Evolutionary conservation across 30 jellyfish, hydroid and myxozoan genomes (phyloP).

Genomic region (Hydractinia echinata): DNA sequence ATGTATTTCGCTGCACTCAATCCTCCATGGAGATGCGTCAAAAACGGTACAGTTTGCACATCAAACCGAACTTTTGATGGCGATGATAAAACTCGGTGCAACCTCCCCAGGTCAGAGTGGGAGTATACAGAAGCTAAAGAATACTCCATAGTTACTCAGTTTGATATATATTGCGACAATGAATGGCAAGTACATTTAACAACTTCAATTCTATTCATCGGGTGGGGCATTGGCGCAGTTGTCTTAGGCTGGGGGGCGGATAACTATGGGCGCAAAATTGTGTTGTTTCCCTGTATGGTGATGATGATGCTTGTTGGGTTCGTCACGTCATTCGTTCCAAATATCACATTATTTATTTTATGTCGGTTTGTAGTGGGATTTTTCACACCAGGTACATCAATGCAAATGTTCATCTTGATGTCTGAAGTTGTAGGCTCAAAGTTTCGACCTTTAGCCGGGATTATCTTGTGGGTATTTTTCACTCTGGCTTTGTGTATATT

Average conservation of each 20-base stretch:
- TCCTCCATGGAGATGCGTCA: slow-evolving; percentile 70
- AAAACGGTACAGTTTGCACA: slow-evolving; percentile 53
- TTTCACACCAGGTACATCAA: slow-evolving; percentile 65
- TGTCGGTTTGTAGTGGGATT: slow-evolving; percentile 65
- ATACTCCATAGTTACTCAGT: slow-evolving; percentile 39
- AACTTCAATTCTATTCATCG: slow-evolving; percentile 50
- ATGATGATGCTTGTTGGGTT: slow-evolving; percentile 55
- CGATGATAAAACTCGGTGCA: slow-evolving; percentile 12
- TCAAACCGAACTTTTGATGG: slow-evolving; percentile 18
- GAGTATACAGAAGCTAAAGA: slow-evolving; percentile 28
- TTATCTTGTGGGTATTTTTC: slow-evolving; percentile 66
- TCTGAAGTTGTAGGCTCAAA: slow-evolving; percentile 79
- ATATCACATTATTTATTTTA: slow-evolving; percentile 36
- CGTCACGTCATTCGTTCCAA: slow-evolving; percentile 57
- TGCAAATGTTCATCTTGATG: slow-evolving; percentile 59
- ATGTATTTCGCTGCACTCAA: slow-evolving; percentile 69
- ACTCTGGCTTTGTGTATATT: slow-evolving; percentile 59
- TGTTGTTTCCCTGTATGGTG: slow-evolving; percentile 45
- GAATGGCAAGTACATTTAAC: slow-evolving; percentile 39
- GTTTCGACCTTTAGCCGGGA: slow-evolving; percentile 74
- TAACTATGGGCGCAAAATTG: slow-evolving; percentile 70
- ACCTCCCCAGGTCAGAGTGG: slow-evolving; percentile 59
- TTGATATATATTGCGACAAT: slow-evolving; percentile 57
- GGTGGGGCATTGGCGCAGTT: slow-evolving; percentile 82
- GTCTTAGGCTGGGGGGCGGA: slow-evolving; percentile 65